These are phyloP conservation scores for Dasyornis broadbenti DNA, from an alignment of 2,113 vertebrate genomes.

Conservation along the genomic window DNA sequence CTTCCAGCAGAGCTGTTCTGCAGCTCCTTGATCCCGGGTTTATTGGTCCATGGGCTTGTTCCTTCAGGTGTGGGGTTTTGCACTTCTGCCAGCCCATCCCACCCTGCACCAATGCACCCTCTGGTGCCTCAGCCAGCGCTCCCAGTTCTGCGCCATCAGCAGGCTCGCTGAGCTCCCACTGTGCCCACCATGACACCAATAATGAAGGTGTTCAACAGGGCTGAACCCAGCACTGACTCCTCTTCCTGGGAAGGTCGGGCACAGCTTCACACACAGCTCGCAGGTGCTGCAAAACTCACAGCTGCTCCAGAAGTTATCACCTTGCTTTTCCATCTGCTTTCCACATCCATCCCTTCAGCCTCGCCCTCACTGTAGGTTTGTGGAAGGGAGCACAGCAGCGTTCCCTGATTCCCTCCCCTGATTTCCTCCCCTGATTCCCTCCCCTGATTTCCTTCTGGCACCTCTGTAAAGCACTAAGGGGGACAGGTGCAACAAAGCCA, in stretches of 20 bases:
- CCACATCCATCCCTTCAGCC: neutral
- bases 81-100: too few relatives aligned
- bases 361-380: accelerated
- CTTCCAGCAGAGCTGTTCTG: too few relatives aligned
- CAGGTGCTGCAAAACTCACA: neutral
- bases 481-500: neutral
- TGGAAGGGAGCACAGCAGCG: neutral
- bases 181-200: neutral
- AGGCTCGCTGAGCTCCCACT: neutral
- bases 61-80: too few relatives aligned
- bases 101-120: too few relatives aligned
- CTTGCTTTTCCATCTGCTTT: neutral
- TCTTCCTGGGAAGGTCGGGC: neutral
- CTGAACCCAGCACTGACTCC: accelerated
- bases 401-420: too few relatives aligned
- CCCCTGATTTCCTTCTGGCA: neutral
- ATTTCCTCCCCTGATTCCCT: neutral
- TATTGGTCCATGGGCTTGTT: too few relatives aligned
- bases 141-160: neutral
- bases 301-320: neutral
- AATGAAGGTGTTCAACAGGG: neutral
- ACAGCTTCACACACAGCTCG: accelerated
- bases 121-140: accelerated
- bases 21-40: too few relatives aligned
- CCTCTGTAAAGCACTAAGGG: neutral